Base-by-base conservation (phyloP, 2,888 invertebrate species). In the Eupeodes latifasciatus region DNA sequence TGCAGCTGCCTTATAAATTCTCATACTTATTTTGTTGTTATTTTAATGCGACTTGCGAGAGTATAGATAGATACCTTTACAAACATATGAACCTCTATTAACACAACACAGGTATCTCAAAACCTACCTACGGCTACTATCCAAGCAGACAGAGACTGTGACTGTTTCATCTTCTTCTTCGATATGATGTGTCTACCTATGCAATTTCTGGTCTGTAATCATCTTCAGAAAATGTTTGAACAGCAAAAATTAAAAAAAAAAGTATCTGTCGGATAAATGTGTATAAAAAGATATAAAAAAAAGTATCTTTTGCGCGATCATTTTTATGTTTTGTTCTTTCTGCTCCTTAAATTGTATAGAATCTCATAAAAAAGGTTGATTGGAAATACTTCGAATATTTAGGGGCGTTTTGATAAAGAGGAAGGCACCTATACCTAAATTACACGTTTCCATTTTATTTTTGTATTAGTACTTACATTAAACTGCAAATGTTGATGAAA, bases 401-500 rank as follows among this genome's bases (percentile, higher is more conserved):
- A 62, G n/a, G 59, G 80, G 64, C 69, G 69, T 79, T 59, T 40
- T 59, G 19, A 77, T 55, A 76, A 49, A 36, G 14, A 59, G 4
- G 40, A 27, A 11, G 5, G 7, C 2, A 12, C 3, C 27, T 3
- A 19, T 19, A 27, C 27, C 27, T 27, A 55, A 53, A 76, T 66
- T 74, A 75, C 61, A 77, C 44, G 51, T 59, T 53, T 57, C 9
- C 11, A 55, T 40, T 72, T 81, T 67, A 27, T 27, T 27, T 27
- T 27, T 27, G 27, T 27, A 3, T 27, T 74, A n/a, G n/a, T n/a
- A 85, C 85, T 85, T 85, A 85, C 85, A 62, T 75, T 79, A 19
- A 47, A 57, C 9, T 67, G 51, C 19, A 61, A 61, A 61, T 51
- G 27, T 59, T 64, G 64, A 14, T 69, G 19, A 47, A 61, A 85